A percentile compares a stretch with the other conserved stretches of the same genome.
phyloP scores from a whole-genome alignment of 1,140 invertebrate genomes.

The Drosophila lini region DNA sequence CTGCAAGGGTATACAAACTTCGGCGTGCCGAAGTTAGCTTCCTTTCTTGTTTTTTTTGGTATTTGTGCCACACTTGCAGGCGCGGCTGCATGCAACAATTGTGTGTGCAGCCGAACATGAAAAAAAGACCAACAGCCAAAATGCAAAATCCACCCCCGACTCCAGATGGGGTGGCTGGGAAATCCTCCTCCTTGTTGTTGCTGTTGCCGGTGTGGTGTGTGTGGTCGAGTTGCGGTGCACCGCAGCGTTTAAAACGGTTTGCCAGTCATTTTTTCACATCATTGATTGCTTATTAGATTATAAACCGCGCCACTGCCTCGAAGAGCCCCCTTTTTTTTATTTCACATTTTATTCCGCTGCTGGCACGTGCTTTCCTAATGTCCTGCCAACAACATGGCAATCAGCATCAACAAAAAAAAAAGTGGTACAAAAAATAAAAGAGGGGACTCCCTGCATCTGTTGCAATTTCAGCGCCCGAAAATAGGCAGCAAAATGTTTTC shows the following conservation, averaged over 20 bases:
- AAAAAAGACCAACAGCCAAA: conserved; percentile 44
- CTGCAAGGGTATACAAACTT: no score
- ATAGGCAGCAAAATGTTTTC: conserved; percentile 60
- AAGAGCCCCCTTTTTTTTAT: conserved; percentile 7
- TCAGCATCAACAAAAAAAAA: conserved; percentile 23
- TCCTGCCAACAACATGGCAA: conserved; percentile 60
- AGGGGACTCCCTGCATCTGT: conserved; percentile 52
- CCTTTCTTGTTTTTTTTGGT: conserved; percentile 14
- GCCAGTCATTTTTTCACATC: conserved; percentile 80
- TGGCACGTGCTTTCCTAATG: conserved; percentile 71
- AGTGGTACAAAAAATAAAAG: background rate
- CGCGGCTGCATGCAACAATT: conserved; percentile 72
- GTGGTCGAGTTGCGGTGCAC: conserved; percentile 65
- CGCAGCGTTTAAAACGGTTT: conserved; percentile 77
- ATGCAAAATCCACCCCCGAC: conserved; percentile 50
- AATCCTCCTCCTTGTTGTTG: conserved; percentile 7
- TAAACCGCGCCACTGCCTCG: conserved; percentile 64
- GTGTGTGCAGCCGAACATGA: conserved; percentile 48
- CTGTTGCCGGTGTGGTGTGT: conserved; percentile 17
- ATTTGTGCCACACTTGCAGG: conserved; percentile 43
- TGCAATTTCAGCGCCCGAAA: conserved; percentile 68
- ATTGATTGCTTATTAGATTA: conserved; percentile 82
- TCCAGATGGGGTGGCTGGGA: conserved; percentile 9
- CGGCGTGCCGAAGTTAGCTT: no score
- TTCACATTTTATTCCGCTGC: conserved; percentile 32